Percentiles rank a stretch among this genome's conserved stretches.
These are phyloP conservation scores for Bolinopsis microptera DNA, from an alignment of 37 sponge, comb jelly and placozoan genomes.

Conservation along the genomic window DNA sequence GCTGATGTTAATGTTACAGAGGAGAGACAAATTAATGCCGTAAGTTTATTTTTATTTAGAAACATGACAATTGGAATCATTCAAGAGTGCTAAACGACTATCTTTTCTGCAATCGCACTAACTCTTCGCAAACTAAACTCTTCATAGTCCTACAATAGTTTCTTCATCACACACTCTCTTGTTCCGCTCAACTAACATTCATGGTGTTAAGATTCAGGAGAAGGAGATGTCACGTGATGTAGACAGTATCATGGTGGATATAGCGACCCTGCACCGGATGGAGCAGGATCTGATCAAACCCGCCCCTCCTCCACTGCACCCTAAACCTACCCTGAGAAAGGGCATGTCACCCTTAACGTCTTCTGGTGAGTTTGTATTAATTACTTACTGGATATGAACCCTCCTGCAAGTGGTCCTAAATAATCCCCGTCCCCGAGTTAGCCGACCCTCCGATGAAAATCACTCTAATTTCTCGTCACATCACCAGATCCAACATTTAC, in stretches of 20 bases:
- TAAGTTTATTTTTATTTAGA: background rate
- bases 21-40: slow-evolving; percentile 39
- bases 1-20: slow-evolving; percentile 51
- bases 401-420: too few relatives aligned
- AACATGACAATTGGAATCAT: too few relatives aligned
- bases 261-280: slow-evolving; percentile 29
- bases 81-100: too few relatives aligned
- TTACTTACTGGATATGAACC: too few relatives aligned
- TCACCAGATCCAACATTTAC: background rate
- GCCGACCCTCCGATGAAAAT: background rate
- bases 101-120: too few relatives aligned
- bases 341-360: background rate
- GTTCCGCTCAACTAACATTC: background rate
- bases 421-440: too few relatives aligned
- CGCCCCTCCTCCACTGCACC: background rate
- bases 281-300: slow-evolving; percentile 4
- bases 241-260: slow-evolving; percentile 49
- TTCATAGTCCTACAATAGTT: too few relatives aligned
- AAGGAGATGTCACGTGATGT: slow-evolving; percentile 6
- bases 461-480: background rate
- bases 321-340: background rate
- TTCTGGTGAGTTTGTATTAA: too few relatives aligned
- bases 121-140: too few relatives aligned
- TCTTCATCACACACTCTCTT: too few relatives aligned
- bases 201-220: slow-evolving; percentile 29